Base-by-base conservation (phyloP, 2,113 vertebrate species). In the Pholis gunnellus region DNA sequence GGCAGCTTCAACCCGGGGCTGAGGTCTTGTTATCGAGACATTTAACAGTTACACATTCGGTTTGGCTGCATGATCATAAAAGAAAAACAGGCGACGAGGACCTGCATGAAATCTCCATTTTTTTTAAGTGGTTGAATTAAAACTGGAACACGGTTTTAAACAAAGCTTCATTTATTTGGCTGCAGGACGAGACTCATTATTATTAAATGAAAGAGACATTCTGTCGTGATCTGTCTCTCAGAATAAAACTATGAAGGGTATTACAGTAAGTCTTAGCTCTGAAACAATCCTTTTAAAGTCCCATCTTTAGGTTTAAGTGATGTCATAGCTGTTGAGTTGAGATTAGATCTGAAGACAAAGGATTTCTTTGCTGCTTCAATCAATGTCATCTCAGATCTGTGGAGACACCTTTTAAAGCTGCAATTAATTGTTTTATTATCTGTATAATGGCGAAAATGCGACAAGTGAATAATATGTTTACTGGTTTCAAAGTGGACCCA, bases 151-250 rank as follows among this genome's bases (percentile, higher is more conserved):
- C 3, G 6, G 29, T 64, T 76, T 83, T 54, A 36, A 72, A 57
- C 59, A 77, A 82, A 84, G 52, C 75, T 69, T 84, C 6, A 80
- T 79, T 90, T 57, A 66, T 85, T 67, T 78, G n/a, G 15, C 50
- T 89, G 65, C 54, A 72, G 20, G 52, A 83, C 29, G 61, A 73
- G 17, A 79, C 34, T 78, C 34, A 64, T 83, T 78, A 72, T 88
- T 72, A 67, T 80, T 64, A 76, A 84, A 80, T 83, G 46, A 89
- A 84, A 88, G 64, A 73, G 38, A 81, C 77, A 72, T 59, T 8
- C 38, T 72, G 18, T 18, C 65, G 76, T 82, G 59, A 79, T 79
- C 69, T 59, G 36, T 78, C 56, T 87, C 44, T 64, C 61, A 18
- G 59, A 59, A 50, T 68, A 72, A 79, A 72, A 65, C 44, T 54